phyloP scores from a whole-genome alignment of 2,888 invertebrate genomes.

The Andrena trimmerana region DNA sequence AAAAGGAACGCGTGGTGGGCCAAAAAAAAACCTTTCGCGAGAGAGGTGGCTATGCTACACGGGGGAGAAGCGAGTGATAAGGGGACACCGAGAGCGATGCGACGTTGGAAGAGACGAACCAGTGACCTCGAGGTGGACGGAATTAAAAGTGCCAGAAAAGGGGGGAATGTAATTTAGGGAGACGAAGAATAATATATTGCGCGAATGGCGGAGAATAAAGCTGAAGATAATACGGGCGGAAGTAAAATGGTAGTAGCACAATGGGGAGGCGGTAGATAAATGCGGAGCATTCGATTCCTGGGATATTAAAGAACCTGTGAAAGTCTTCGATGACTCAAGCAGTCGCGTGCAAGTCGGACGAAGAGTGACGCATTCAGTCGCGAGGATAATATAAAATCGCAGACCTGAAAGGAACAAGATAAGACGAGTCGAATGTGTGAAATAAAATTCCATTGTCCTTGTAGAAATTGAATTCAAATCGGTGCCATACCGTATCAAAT shows the following conservation, averaged over 20 bases:
- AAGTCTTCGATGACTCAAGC: neutral
- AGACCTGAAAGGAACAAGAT: no score
- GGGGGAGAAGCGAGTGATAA: neutral
- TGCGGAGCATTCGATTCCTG: constrained; percentile 36
- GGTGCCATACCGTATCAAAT: neutral
- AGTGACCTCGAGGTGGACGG: neutral
- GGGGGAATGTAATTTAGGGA: constrained; percentile 24
- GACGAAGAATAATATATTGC: constrained; percentile 26
- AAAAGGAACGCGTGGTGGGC: neutral
- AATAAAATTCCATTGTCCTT: no score
- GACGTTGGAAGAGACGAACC: constrained; percentile 3
- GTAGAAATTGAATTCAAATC: neutral
- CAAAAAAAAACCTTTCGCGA: constrained; percentile 14
- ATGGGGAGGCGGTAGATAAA: neutral
- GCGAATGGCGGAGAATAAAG: neutral
- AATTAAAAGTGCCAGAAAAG: constrained; percentile 3
- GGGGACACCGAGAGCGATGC: neutral
- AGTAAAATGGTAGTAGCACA: constrained; percentile 3
- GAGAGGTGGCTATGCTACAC: constrained; percentile 8
- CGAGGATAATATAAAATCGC: no score
- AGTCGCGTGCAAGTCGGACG: neutral
- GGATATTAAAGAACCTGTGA: constrained; percentile 10
- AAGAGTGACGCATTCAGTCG: constrained; percentile 4
- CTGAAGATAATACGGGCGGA: constrained; percentile 11
- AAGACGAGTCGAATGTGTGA: no score